These are phyloP conservation scores for Lophius americanus DNA, from an alignment of 2,797 vertebrate species.

Conservation along the genomic window DNA sequence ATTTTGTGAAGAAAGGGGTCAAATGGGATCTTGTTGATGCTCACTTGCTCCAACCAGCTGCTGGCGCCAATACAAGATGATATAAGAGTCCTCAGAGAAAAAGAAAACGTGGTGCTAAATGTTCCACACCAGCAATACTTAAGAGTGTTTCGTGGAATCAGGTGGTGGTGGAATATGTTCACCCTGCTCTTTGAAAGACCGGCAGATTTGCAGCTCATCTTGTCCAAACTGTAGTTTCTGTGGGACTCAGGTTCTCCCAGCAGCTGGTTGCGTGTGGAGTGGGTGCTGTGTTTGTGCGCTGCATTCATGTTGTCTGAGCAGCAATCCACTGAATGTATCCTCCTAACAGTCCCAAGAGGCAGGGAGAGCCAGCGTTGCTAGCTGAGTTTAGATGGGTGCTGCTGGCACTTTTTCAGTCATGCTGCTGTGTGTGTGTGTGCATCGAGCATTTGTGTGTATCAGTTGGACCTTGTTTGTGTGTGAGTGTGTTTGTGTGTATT, in stretches of 20 bases:
- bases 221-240: neutral
- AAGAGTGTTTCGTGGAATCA: slow-evolving; percentile 13
- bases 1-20: slow-evolving; percentile 81
- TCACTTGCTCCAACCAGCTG: slow-evolving; percentile 41
- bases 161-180: slow-evolving; percentile 19
- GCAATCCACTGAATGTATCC: slow-evolving; percentile 92
- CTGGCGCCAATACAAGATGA: slow-evolving; percentile 22
- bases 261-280: slow-evolving; percentile 27
- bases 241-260: slow-evolving; percentile 34
- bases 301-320: slow-evolving; percentile 68
- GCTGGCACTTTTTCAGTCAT: slow-evolving; percentile 62
- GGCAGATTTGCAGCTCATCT: neutral
- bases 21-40: slow-evolving; percentile 55
- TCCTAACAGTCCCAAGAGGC: slow-evolving; percentile 87
- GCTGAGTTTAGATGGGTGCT: slow-evolving; percentile 80
- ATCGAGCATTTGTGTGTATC: neutral
- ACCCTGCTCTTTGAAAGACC: slow-evolving; percentile 3
- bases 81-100: slow-evolving; percentile 12
- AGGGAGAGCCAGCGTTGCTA: slow-evolving; percentile 83
- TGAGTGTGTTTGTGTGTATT: slow-evolving; percentile 25
- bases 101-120: neutral
- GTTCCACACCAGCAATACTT: slow-evolving; percentile 31
- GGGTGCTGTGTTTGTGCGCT: slow-evolving; percentile 64
- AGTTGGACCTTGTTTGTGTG: neutral
- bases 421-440: slow-evolving; percentile 33